Evolutionary conservation across 2,113 vertebrate genomes (phyloP), one percentile per base, ranked within the genome.

Genomic region (Festucalex cinctus): DNA sequence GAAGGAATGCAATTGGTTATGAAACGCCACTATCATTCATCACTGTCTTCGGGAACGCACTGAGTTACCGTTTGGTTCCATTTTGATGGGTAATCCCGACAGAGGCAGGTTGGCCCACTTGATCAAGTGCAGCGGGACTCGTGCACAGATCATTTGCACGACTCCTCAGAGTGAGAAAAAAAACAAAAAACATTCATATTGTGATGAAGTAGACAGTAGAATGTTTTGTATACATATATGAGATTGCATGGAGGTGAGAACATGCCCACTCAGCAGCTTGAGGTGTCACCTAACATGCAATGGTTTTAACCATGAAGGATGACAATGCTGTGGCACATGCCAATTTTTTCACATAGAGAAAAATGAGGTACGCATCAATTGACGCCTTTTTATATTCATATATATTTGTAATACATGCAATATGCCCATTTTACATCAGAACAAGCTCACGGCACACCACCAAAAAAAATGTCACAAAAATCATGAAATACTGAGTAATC

Each of bases 261-360:
- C 81, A 77, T 86, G 85, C 88, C 68, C 76, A 77, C 70, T 92
- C 88, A 89, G 89, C 90, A 87, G 68, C 80, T 82, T 75, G 71
- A 70, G 76, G 68, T 69, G 19, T 65, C 67, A 73, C 86, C 80
- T 83, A 83, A 90, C 85, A 86, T 80, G 82, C 87, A 87, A 91
- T 87, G 85, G 66, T 84, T 88, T 75, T 88, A 90, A 93, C 79
- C 83, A 87, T 87, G 90, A 91, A 90, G 88, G 86, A 91, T 90
- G 86, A 82, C 81, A 65, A 62, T 49, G 37, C 20, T 66, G 53
- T 80, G 79, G 67, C 76, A 75, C 77, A 69, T 85, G 86, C 68
- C 83, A 80, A 63, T n/a, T n/a, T n/a, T n/a, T n/a, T n/a, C n/a
- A n/a, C n/a, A n/a, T n/a, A 41, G 77, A 83, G 84, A 87, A 87